phyloP scores from a whole-genome alignment of 1,140 invertebrate species.

The Eueides isabella region DNA sequence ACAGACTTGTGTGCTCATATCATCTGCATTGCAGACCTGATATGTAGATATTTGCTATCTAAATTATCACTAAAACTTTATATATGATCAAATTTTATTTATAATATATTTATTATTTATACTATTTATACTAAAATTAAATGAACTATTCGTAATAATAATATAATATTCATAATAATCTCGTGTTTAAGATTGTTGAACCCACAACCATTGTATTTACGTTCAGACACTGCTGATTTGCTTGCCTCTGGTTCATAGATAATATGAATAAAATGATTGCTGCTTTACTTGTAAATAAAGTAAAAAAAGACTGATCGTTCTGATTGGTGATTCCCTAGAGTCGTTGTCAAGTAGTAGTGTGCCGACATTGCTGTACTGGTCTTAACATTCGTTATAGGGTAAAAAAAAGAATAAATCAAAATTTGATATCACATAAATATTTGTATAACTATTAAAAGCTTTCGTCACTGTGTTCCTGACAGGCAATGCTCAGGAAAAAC shows the following conservation, averaged over 20 bases:
- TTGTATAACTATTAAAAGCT: too few species aligned
- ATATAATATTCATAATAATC: too few species aligned
- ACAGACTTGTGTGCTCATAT: background rate
- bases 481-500: too few species aligned
- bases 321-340: conserved; percentile 10
- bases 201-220: too few species aligned
- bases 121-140: too few species aligned
- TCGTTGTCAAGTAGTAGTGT: conserved; percentile 10
- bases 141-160: too few species aligned
- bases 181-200: too few species aligned
- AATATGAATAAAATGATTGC: background rate
- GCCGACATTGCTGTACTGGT: conserved; percentile 2
- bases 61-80: background rate
- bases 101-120: background rate
- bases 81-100: background rate
- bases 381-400: background rate
- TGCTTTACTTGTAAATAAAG: background rate
- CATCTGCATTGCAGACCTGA: conserved; percentile 9
- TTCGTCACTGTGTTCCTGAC: too few species aligned
- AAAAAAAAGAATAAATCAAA: too few species aligned
- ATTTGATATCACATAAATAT: background rate
- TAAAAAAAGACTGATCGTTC: background rate
- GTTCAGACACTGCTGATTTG: too few species aligned
- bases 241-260: too few species aligned
- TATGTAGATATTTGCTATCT: conserved; percentile 1